These are phyloP conservation scores for Vulpes ferrilata DNA, from an alignment of 2,113 vertebrate species.

Conservation along the genomic window DNA sequence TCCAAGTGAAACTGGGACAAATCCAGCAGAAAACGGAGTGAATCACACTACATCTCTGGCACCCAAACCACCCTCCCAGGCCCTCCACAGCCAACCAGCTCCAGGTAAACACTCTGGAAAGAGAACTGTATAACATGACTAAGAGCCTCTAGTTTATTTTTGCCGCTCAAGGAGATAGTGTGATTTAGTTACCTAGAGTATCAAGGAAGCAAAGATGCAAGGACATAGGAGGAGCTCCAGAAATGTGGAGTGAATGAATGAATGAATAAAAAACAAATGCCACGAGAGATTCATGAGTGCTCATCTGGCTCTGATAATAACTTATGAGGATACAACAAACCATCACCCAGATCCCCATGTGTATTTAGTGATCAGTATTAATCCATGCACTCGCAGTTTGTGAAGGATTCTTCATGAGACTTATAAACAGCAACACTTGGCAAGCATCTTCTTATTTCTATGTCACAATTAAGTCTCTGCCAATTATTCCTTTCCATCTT, in stretches of 20 bases:
- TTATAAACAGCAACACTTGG: not conserved
- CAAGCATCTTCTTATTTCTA: not conserved
- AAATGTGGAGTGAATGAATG: not conserved
- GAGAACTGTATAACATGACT: not conserved
- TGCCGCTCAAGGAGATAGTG: too few relatives aligned
- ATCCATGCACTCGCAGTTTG: not conserved
- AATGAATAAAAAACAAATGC: not conserved
- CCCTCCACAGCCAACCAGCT: conserved; percentile 91
- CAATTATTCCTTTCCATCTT: not conserved
- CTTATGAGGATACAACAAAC: not conserved
- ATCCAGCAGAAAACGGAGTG: conserved; percentile 95
- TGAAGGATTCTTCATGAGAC: not conserved
- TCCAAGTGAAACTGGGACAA: conserved; percentile 89
- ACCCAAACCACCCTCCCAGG: conserved; percentile 92
- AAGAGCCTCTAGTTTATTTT: not conserved
- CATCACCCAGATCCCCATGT: not conserved
- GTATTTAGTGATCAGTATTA: not conserved
- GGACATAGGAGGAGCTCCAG: not conserved
- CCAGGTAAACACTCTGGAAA: conserved; percentile 89
- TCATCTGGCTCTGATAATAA: not conserved
- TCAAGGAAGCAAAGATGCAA: not conserved
- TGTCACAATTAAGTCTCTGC: not conserved
- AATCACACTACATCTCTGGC: conserved; percentile 91
- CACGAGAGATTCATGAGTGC: not conserved
- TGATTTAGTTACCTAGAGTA: too few relatives aligned